Percentiles rank a stretch among this genome's conserved stretches.
phyloP scores from a whole-genome alignment of 2,797 vertebrate species.

The Prunella strophiata region DNA sequence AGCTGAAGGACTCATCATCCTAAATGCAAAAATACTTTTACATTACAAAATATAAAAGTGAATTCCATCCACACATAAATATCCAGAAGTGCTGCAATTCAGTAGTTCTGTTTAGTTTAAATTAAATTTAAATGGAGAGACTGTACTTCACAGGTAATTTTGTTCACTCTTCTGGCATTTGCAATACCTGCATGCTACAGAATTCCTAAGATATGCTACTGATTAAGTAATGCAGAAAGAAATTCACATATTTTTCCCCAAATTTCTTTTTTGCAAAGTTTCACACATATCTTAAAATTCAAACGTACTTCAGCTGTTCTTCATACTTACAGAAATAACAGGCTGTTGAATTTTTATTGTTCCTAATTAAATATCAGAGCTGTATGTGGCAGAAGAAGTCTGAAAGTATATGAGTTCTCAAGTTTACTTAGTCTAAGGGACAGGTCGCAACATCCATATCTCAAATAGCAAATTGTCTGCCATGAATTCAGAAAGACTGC shows the following conservation, averaged over 20 bases:
- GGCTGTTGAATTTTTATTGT: neutral
- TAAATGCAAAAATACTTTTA: constrained; percentile 33
- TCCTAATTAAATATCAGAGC: neutral
- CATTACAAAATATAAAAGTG: neutral
- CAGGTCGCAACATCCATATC: neutral
- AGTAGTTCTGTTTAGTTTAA: neutral
- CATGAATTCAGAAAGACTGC: neutral
- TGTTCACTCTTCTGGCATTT: neutral
- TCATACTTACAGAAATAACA: neutral
- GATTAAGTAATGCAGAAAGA: neutral
- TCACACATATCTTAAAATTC: neutral
- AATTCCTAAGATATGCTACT: neutral
- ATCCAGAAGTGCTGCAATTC: neutral
- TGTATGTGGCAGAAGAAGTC: neutral
- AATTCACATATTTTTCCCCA: neutral
- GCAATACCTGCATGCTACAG: neutral
- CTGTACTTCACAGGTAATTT: fast-evolving
- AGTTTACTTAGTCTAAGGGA: neutral
- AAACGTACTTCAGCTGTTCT: neutral
- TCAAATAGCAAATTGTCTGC: neutral
- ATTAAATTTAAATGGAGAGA: neutral
- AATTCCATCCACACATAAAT: neutral
- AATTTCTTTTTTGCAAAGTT: neutral
- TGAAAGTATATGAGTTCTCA: neutral
- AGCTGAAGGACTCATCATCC: constrained; percentile 72